Evolutionary conservation across 2,888 invertebrate genomes (phyloP), one percentile per base, ranked within the genome.

Genomic region (Danaus chrysippus): DNA sequence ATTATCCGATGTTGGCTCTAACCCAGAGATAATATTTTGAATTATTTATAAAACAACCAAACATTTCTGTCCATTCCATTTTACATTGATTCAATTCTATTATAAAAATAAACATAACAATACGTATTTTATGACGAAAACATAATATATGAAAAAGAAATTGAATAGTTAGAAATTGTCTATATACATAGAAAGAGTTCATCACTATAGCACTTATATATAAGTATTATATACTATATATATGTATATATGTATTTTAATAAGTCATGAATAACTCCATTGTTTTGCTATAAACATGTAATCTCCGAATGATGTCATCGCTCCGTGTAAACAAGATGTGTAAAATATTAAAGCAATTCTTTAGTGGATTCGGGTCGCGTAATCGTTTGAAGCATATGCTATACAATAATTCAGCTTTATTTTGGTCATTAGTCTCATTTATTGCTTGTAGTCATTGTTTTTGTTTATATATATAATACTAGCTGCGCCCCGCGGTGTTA

Each of bases 21-120:
- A 69, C 67, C 69, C 69, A 69, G 66, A 62, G 67, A 69, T 62
- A 63, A 64, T 66, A 63, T 69, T 68, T 65, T 54, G 56, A 60
- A 63, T 61, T 67, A 62, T 66, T 65, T 64, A 65, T 66, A 67
- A n/a, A 44, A 52, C 17, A 61, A 34, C 23, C 23, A 34, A 34
- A 34, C 6, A 34, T 34, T 34, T 6, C 23, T 34, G 23, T 34
- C 23, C 6, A 34, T 34, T 0, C 23, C 23, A 5, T 34, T 34
- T 34, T 34, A 34, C 23, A 23, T 3, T 3, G 23, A 23, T 23
- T 23, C 23, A 23, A 23, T 23, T 23, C 1, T 23, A n/a, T n/a
- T n/a, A 23, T 3, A 34, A 34, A 34, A 34, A 34, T 34, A 5
- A 34, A 34, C 23, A 34, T 5, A 34, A 0, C 23, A 8, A 6